Evolutionary conservation across 2,888 invertebrate species (phyloP).

Genomic region (Marasmarcha lunaedactyla): DNA sequence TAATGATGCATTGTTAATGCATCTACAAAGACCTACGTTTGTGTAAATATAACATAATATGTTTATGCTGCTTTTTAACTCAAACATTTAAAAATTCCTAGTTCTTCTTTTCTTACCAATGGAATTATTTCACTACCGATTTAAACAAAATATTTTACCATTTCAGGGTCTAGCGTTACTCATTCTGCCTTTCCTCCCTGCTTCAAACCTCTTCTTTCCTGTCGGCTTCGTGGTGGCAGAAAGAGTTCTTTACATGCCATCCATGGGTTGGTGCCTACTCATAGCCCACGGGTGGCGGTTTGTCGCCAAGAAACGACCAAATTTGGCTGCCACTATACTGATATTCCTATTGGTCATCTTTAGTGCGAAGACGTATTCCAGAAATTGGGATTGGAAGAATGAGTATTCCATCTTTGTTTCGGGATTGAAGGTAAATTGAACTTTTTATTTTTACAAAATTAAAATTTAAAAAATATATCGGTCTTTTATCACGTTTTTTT

Average conservation of each 20-base stretch:
- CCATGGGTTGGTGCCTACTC: slow-evolving; percentile 96
- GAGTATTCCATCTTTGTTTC: slow-evolving; percentile 96
- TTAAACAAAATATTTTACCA: no score
- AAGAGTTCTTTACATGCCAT: slow-evolving; percentile 94
- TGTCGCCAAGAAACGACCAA: slow-evolving; percentile 73
- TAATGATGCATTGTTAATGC: no score
- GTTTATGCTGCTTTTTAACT: no score
- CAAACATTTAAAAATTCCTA: no score
- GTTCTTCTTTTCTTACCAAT: no score
- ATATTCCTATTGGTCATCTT: slow-evolving; percentile 82
- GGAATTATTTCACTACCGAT: no score
- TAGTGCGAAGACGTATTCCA: slow-evolving; percentile 85
- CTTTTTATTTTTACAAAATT: no score
- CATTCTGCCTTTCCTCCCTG: slow-evolving; percentile 92
- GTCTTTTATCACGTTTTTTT: background rate
- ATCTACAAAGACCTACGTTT: no score
- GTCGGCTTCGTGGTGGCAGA: slow-evolving; percentile 98
- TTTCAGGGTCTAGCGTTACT: slow-evolving; percentile 87
- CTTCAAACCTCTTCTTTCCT: slow-evolving; percentile 96
- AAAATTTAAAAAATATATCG: no score
- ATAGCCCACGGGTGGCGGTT: slow-evolving; percentile 88
- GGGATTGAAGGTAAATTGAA: slow-evolving; percentile 75
- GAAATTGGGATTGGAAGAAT: slow-evolving; percentile 94
- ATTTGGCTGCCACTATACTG: slow-evolving; percentile 74
- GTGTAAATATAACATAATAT: no score